Evolutionary conservation across 1,140 invertebrate species (phyloP), one percentile per base, ranked within the genome.

Genomic region (Drosophila pruinosa): DNA sequence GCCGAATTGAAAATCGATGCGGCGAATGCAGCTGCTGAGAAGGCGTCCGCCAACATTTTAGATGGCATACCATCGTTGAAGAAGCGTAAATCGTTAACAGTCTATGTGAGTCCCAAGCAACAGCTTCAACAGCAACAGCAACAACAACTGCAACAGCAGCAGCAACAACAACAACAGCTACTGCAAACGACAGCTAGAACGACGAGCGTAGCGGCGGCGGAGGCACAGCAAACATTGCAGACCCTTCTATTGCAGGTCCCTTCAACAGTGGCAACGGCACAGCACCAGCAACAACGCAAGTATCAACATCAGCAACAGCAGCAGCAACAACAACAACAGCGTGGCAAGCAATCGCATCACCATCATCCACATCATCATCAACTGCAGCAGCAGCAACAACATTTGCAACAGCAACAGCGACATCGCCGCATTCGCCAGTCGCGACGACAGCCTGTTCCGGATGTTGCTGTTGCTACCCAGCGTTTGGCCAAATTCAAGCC

Each of bases 61-160:
- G 89, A 91, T 56, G 89, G 89, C 65, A 91, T 91, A 53, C 78
- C 89, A 4, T 81, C 89, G 72, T 53, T 91, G 63, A 91, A 91
- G 80, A 91, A 91, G 71, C 89, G 89, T 43, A 90, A 90, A 89
- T 91, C 89, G 36, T 73, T 91, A 89, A 91, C 89, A 88, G 89
- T 91, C 64, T 91, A 91, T 91, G 89, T 91, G 89, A 91, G 89
- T 91, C 89, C 89, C 65, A 90, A 89, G 82, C 70, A 79, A 68
- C 88, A 89, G 65, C 78, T 73, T 64, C 64, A 68, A 47, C 78
- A 70, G 15, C 77, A 65, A 65, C 79, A 72, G 22, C 85, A 70
- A 22, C 71, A 64, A 39, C 71, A 71, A 38, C 72, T 54, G 5
- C 67, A 53, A 7, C 75, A 69, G 34, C 72, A 62, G 10, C 48